Evolutionary conservation across 2,888 invertebrate genomes (phyloP), one percentile per base, ranked within the genome.

Genomic region (Chrysolina oricalcia): DNA sequence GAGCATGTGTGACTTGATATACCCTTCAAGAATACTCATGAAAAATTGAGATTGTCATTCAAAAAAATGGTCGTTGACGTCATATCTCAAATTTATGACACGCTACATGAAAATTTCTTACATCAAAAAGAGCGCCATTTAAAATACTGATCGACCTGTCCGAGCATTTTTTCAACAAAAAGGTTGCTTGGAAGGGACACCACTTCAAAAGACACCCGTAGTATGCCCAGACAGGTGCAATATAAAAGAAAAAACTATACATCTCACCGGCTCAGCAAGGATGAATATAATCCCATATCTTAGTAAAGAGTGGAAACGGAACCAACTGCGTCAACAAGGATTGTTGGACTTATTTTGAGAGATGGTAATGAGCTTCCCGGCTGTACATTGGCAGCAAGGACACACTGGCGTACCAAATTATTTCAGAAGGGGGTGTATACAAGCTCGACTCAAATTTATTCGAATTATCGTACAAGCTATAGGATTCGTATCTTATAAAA

Each of bases 251-350:
- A 79, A 78, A 72, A 70, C 70, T 70, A 65, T 68, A 66, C 75
- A 75, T 78, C 78, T 70, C 74, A 71, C 70, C 69, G 67, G 73
- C 70, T 72, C 64, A 70, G 76, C 79, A 78, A 79, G 81, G 81
- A 81, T 80, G 81, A 80, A 80, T 80, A 79, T 82, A 82, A 82
- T 81, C 81, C 81, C 73, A 74, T 72, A 74, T 74, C 72, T 70
- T 73, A 72, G 68, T 64, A 75, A 71, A 72, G 63, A 80, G 80
- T 78, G 78, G 77, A 76, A 80, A 79, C 78, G 79, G 76, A 81
- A 83, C 84, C 85, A 84, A 85, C 86, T 85, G 85, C 84, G 83
- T 85, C 85, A 85, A 85, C 85, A 86, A 80, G 84, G 84, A 84
- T 84, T 84, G 85, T 85, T 85, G 82, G 85, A 85, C 83, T 86